Evolutionary conservation across 2,113 vertebrate genomes (phyloP), one percentile per base, ranked within the genome.

Genomic region (Etheostoma spectabile): DNA sequence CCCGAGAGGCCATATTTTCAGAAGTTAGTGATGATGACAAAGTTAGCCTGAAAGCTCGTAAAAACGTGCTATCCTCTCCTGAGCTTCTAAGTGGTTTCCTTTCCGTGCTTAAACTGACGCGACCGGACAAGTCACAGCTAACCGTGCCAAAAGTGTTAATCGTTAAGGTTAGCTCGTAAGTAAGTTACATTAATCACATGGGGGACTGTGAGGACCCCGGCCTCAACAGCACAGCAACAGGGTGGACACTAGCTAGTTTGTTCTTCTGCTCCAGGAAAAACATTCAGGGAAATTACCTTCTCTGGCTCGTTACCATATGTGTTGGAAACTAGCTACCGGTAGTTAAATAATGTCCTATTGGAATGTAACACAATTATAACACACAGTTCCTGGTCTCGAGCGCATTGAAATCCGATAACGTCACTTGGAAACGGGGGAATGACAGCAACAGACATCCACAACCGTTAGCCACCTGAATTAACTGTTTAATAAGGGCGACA

Each of bases 181-280:
- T 4, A 13, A 42, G 72, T 84, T 65, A 12, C 5, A 13, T 5
- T 19, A 61, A 74, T 88, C 89, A 91, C 86, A 88, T 88, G 89
- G 60, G n/a, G n/a, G n/a, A n/a, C 5, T 46, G 60, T n/a, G 52
- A 56, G 74, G 70, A 70, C 57, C 62, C 80, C 70, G 78, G 65
- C 79, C 73, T 71, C 38, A 21, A 5, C 69, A 8, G 53, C 69
- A 35, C 61, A 64, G 48, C 60, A 27, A 69, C 75, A 64, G 24
- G 4, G 38, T 53, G 69, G 61, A 33, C 24, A 2, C 51, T 7
- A 27, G 7, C 51, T 7, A 27, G 7, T 48, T 30, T 13, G 5
- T 3, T 8, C 35, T 0, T 8, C 10, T 42, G 24, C 0, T 14
- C 21, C 52, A 11, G n/a, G 35, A 3, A n/a, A 46, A 45, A 45